These are phyloP conservation scores for Paradoxurus hermaphroditus DNA, from an alignment of 2,113 vertebrate species.

Conservation along the genomic window DNA sequence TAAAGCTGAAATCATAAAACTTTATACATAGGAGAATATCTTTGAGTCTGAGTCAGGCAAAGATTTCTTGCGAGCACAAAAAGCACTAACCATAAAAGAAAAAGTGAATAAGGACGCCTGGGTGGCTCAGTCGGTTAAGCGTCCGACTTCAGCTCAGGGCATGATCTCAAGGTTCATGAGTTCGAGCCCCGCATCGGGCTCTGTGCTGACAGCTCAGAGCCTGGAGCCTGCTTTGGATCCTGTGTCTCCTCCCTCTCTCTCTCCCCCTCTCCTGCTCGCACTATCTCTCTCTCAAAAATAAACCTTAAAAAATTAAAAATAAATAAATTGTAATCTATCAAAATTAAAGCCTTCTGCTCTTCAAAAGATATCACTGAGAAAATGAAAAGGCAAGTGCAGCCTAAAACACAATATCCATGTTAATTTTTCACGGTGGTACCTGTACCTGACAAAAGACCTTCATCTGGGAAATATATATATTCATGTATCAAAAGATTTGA, in stretches of 20 bases:
- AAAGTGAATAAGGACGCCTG: neutral
- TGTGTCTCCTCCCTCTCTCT: too few relatives aligned
- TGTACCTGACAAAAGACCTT: neutral
- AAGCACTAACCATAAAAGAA: neutral
- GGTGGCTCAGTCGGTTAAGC: too few relatives aligned
- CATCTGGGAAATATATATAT: neutral
- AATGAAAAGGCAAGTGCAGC: neutral
- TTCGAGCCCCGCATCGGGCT: too few relatives aligned
- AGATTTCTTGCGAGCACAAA: neutral
- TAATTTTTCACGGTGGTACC: neutral
- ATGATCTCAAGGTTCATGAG: too few relatives aligned
- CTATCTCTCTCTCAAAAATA: too few relatives aligned
- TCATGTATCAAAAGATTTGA: neutral
- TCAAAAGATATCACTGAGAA: neutral
- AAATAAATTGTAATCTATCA: neutral
- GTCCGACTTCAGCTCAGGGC: too few relatives aligned
- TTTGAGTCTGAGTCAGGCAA: neutral
- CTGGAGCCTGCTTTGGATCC: too few relatives aligned
- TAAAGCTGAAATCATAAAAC: neutral
- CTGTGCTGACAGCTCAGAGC: too few relatives aligned
- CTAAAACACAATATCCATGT: neutral
- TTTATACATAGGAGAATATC: neutral
- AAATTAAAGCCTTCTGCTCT: slow-evolving; percentile 2
- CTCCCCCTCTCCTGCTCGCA: too few relatives aligned
- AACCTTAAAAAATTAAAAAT: neutral